phyloP scores from a whole-genome alignment of 2,113 vertebrate genomes.

The Strix uralensis region DNA sequence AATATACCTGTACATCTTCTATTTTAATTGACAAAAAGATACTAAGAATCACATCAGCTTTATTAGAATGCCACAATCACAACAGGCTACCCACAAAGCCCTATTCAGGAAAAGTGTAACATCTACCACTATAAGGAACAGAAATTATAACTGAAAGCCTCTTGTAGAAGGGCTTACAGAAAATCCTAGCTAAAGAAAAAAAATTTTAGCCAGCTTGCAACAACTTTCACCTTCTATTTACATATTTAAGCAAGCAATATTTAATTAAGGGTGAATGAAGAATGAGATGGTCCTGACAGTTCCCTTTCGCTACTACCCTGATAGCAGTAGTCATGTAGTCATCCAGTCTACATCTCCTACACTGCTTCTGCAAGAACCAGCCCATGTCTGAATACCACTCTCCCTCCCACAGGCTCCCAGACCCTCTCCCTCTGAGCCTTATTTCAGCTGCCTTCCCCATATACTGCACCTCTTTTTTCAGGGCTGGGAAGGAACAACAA shows the following conservation, averaged over 20 bases:
- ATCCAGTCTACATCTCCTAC: neutral
- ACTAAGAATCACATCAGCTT: neutral
- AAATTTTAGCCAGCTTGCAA: neutral
- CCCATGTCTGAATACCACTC: neutral
- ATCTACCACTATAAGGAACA: neutral
- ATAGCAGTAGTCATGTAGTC: neutral
- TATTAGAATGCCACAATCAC: neutral
- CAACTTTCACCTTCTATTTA: neutral
- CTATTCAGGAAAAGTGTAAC: neutral
- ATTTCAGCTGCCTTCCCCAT: neutral
- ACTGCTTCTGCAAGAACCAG: neutral
- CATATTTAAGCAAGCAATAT: neutral
- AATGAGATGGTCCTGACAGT: neutral
- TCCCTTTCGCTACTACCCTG: rapidly evolving
- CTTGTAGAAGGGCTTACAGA: neutral
- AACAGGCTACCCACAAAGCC: neutral
- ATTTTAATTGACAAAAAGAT: neutral
- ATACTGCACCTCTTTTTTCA: neutral
- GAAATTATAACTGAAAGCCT: neutral
- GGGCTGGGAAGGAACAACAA: neutral
- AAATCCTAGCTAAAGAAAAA: neutral
- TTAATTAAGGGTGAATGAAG: neutral
- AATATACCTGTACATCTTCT: neutral
- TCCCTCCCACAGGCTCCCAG: neutral
- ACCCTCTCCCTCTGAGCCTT: neutral